Conservation (phyloP, 2,113 vertebrate species). For the Tamias sibiricus region DNA sequence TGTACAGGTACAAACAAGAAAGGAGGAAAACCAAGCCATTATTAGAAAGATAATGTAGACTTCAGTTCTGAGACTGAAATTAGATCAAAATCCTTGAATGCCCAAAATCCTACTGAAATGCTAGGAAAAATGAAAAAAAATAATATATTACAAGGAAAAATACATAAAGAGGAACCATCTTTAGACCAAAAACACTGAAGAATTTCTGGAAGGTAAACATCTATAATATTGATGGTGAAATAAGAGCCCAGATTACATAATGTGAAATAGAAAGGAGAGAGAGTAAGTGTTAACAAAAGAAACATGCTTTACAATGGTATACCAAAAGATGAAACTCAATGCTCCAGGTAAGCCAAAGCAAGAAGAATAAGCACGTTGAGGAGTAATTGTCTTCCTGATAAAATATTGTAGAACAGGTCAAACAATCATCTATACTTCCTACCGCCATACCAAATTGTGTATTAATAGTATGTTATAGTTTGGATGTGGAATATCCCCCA, state of each 20-base stretch:
- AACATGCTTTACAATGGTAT: neutral
- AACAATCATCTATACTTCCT: neutral
- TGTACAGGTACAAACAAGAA: neutral
- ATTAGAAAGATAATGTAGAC: neutral
- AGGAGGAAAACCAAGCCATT: neutral
- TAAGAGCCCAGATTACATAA: neutral
- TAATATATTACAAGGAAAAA: neutral
- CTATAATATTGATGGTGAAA: neutral
- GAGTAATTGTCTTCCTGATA: neutral
- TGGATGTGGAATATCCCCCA: neutral
- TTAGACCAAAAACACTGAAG: neutral
- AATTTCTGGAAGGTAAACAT: neutral
- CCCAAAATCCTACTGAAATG: neutral
- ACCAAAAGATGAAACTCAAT: neutral
- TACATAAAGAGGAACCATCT: neutral
- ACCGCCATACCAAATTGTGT: neutral
- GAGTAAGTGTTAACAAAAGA: neutral
- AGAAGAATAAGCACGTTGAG: neutral
- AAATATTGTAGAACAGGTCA: neutral
- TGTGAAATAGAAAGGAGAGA: neutral
- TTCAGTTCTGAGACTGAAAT: constrained; percentile 36
- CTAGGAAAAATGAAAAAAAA: constrained; percentile 14
- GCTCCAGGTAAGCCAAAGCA: neutral
- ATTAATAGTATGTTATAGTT: neutral
- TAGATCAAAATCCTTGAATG: neutral